Percentiles rank a stretch among this genome's conserved stretches.
These are phyloP conservation scores for Neoitamus cyanurus DNA, from an alignment of 2,888 invertebrate genomes.

Conservation along the genomic window DNA sequence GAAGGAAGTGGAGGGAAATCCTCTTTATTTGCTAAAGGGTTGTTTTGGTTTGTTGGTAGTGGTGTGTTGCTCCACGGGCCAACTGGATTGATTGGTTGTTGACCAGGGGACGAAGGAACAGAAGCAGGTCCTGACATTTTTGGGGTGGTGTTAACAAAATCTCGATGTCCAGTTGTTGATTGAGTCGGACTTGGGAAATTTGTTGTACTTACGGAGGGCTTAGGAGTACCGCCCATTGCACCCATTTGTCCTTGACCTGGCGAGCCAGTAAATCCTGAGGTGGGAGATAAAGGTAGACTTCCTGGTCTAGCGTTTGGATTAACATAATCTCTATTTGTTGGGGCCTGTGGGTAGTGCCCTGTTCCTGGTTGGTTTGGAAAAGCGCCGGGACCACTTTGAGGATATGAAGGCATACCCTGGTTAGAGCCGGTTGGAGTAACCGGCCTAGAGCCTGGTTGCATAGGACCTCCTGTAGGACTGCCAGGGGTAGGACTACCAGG, in stretches of 20 bases:
- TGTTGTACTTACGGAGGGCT: neutral
- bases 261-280: neutral
- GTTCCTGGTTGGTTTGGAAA: neutral
- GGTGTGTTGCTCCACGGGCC: neutral
- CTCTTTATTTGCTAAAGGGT: conserved; percentile 16
- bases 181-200: neutral
- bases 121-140: conserved; percentile 4
- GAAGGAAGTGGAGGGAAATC: conserved; percentile 50
- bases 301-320: conserved; percentile 35
- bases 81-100: too few relatives aligned
- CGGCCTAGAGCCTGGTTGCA: neutral
- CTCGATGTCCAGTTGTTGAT: conserved; percentile 10
- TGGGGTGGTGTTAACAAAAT: conserved; percentile 40
- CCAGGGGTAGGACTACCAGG: neutral
- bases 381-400: neutral
- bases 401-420: conserved; percentile 21
- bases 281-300: neutral
- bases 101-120: conserved; percentile 51
- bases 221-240: too few relatives aligned
- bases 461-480: neutral
- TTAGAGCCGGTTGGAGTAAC: neutral
- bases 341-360: neutral
- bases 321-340: neutral
- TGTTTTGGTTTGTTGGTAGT: conserved; percentile 48
- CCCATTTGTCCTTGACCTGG: neutral